Evolutionary conservation across 2,113 vertebrate genomes (phyloP).

Genomic region (Corythoichthys intestinalis): DNA sequence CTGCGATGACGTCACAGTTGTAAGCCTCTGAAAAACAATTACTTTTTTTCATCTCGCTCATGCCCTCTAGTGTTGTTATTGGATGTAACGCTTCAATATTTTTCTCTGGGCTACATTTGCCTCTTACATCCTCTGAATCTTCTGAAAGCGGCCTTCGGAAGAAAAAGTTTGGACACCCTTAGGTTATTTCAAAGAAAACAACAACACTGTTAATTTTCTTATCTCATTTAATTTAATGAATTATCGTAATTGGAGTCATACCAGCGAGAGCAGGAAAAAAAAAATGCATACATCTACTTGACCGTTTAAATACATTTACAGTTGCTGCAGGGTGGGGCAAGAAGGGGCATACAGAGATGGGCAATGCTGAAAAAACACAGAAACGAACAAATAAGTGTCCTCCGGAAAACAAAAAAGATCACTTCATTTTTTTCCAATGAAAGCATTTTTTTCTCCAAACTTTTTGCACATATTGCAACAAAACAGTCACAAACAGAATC

Average conservation of each 20-base stretch:
- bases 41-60: no score
- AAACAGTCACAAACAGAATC: constrained; percentile 73
- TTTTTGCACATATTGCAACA: constrained; percentile 60
- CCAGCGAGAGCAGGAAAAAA: constrained; percentile 79
- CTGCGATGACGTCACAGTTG: no score
- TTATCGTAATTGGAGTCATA: constrained; percentile 78
- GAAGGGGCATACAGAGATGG: constrained; percentile 82
- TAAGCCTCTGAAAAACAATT: no score
- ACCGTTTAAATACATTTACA: constrained; percentile 96
- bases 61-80: no score
- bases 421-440: constrained; percentile 79
- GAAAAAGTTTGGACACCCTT: no score
- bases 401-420: constrained; percentile 80
- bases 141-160: no score
- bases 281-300: constrained; percentile 93
- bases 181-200: constrained; percentile 15
- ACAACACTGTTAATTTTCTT: constrained; percentile 67
- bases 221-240: constrained; percentile 74
- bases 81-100: no score
- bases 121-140: no score
- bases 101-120: no score
- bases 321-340: constrained; percentile 61
- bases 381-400: constrained; percentile 85
- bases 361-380: constrained; percentile 74
- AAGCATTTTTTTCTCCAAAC: constrained; percentile 28